phyloP scores from a whole-genome alignment of 2,888 invertebrate species.

The Scaptomyza polygonia region DNA sequence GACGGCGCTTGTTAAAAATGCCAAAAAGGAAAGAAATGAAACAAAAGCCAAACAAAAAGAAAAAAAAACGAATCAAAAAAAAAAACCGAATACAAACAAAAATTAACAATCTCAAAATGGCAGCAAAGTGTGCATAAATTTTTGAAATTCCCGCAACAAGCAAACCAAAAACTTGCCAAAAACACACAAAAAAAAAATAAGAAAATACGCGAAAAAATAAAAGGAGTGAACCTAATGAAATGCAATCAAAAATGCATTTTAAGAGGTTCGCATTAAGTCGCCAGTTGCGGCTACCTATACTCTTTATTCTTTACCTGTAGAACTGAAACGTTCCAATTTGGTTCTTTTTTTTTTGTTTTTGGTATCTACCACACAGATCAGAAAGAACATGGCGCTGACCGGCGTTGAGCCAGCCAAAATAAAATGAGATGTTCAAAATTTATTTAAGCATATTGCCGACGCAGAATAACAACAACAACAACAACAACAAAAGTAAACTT shows the following conservation, averaged over 20 bases:
- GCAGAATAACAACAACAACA: conserved; percentile 18
- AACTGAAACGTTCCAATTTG: conserved; percentile 43
- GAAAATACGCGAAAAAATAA: conserved; percentile 8
- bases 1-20: conserved; percentile 78
- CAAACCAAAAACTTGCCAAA: conserved; percentile 41
- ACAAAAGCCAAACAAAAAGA: conserved; percentile 14
- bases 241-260: conserved; percentile 79
- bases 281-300: conserved; percentile 29
- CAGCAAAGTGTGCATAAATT: conserved; percentile 78
- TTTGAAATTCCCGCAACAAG: conserved; percentile 66
- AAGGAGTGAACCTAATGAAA: conserved; percentile 65
- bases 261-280: conserved; percentile 71
- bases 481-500: conserved; percentile 46
- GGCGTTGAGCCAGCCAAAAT: conserved; percentile 42
- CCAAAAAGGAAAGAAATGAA: conserved; percentile 53
- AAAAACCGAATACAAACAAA: conserved; percentile 18
- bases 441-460: conserved; percentile 65
- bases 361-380: conserved; percentile 68
- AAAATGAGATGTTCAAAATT: conserved; percentile 67
- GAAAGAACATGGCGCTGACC: conserved; percentile 67
- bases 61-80: conserved; percentile 18
- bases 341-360: too few species aligned
- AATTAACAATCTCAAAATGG: conserved; percentile 77
- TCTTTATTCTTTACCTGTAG: conserved; percentile 7
- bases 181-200: conserved; percentile 23